A percentile compares a stretch with the other conserved stretches of the same genome.
These are phyloP conservation scores for Marronus borbonicus DNA, from an alignment of 2,888 invertebrate genomes.

Conservation along the genomic window DNA sequence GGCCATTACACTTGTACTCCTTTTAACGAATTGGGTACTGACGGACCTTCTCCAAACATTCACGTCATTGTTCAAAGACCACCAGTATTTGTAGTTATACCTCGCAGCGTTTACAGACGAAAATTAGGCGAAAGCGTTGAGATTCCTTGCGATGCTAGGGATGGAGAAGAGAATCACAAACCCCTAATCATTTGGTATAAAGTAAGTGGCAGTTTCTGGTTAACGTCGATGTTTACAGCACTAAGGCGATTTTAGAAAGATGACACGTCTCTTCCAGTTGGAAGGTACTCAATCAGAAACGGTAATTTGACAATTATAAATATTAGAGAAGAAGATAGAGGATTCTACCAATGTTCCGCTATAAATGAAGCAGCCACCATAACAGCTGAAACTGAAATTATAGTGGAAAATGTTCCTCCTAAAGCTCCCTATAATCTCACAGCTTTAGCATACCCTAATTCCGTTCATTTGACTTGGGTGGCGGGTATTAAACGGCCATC, in stretches of 20 bases:
- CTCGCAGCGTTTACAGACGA: constrained; percentile 87
- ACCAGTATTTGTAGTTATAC: constrained; percentile 85
- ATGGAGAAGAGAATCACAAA: constrained; percentile 78
- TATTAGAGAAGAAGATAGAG: constrained; percentile 89
- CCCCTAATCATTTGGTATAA: constrained; percentile 81
- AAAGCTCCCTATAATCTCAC: constrained; percentile 91
- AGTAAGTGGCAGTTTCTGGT: constrained; percentile 68
- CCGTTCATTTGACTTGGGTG: constrained; percentile 87
- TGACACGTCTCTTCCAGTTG: constrained; percentile 79
- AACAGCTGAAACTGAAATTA: constrained; percentile 83
- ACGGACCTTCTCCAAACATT: constrained; percentile 88
- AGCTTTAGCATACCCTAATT: constrained; percentile 80
- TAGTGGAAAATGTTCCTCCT: constrained; percentile 90
- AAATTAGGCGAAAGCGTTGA: constrained; percentile 85
- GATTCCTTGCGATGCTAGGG: constrained; percentile 86
- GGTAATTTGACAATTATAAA: constrained; percentile 89
- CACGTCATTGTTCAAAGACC: constrained; percentile 89
- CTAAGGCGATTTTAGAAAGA: constrained; percentile 76
- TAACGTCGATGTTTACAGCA: not conserved
- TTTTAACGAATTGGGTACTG: constrained; percentile 89
- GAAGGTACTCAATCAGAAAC: constrained; percentile 78
- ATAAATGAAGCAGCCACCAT: constrained; percentile 92
- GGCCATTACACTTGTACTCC: constrained; percentile 95
- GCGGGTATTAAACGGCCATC: constrained; percentile 83
- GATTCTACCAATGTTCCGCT: constrained; percentile 87